Conservation (phyloP, 30 jellyfish, hydroid and myxozoan species). For the Aurelia aurita complex sp. Pacific region DNA sequence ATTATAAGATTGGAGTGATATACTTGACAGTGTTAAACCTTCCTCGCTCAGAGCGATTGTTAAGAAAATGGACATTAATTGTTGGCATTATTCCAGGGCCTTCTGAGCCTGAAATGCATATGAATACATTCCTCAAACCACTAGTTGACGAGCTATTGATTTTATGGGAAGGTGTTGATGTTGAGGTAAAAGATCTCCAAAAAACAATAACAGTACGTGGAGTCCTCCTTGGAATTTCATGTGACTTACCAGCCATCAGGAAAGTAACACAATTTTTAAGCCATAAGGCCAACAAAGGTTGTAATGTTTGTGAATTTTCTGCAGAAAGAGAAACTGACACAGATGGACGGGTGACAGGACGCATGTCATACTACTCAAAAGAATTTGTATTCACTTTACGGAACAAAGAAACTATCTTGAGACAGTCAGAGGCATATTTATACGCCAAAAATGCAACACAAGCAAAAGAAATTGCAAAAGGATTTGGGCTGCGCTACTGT, state of each 20-base stretch:
- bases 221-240: background rate
- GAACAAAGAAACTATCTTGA: background rate
- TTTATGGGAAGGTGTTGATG: background rate
- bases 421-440: slow-evolving; percentile 1
- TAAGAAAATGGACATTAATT: background rate
- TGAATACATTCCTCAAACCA: background rate
- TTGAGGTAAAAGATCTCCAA: background rate
- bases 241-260: slow-evolving; percentile 6
- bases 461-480: slow-evolving; percentile 12
- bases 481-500: background rate
- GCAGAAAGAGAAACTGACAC: slow-evolving; percentile 5
- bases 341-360: background rate
- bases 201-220: background rate
- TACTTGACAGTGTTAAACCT: slow-evolving; percentile 1
- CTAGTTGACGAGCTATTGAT: background rate
- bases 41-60: background rate
- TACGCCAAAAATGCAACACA: slow-evolving; percentile 1
- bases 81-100: slow-evolving; percentile 14
- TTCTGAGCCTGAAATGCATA: slow-evolving; percentile 2
- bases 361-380: slow-evolving; percentile 6
- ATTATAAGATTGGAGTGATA: background rate
- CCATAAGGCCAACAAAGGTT: slow-evolving; percentile 21
- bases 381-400: background rate
- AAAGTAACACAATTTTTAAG: slow-evolving; percentile 11
- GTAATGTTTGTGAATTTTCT: slow-evolving; percentile 1